A percentile compares a stretch with the other conserved stretches of the same genome.
phyloP scores from a whole-genome alignment of 2,888 invertebrate genomes.

The Cynaeus angustus region DNA sequence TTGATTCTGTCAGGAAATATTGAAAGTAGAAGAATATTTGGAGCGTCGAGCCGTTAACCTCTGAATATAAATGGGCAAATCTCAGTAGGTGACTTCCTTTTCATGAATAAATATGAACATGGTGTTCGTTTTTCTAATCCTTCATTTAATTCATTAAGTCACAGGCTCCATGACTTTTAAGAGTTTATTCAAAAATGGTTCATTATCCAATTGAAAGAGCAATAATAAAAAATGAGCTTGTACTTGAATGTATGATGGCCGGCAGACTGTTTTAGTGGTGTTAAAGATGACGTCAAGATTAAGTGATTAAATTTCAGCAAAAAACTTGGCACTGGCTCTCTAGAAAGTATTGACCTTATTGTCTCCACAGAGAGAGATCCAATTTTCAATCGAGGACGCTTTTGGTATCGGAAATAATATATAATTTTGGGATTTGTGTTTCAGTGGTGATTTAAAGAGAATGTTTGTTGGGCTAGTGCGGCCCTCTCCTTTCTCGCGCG shows the following conservation, averaged over 20 bases:
- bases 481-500: slow-evolving; percentile 2
- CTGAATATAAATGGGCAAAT: slow-evolving; percentile 3
- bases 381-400: background rate
- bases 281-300: slow-evolving; percentile 1
- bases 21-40: too few species aligned
- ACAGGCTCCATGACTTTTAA: background rate
- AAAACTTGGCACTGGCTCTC: slow-evolving; percentile 4
- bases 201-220: slow-evolving; percentile 6
- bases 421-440: slow-evolving; percentile 5
- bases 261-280: background rate
- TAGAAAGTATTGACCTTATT: slow-evolving; percentile 15
- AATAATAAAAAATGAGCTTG: background rate
- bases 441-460: slow-evolving; percentile 20
- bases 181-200: slow-evolving; percentile 12
- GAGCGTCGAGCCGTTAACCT: background rate
- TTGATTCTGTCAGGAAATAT: too few species aligned
- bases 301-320: slow-evolving; percentile 2
- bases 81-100: slow-evolving; percentile 4
- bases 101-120: background rate
- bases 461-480: slow-evolving; percentile 6
- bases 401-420: background rate
- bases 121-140: background rate
- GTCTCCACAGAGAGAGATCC: slow-evolving; percentile 8
- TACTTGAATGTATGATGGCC: background rate
- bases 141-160: slow-evolving; percentile 4